Percentiles rank a stretch among this genome's conserved stretches.
phyloP scores from a whole-genome alignment of 1,140 invertebrate species.

The Rhynchophorus ferrugineus region DNA sequence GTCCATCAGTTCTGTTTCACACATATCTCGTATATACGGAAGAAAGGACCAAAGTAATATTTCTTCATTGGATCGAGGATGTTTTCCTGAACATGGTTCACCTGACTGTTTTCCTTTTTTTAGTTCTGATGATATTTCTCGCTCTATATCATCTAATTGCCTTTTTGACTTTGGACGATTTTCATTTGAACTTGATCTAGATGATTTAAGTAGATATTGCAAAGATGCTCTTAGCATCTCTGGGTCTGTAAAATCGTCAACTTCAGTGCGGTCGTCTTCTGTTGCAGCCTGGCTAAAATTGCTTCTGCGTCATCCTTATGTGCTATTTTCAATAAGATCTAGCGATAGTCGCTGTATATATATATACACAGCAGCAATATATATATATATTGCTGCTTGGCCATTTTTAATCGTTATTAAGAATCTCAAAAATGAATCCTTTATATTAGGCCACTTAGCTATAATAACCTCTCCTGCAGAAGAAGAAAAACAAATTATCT shows the following conservation, averaged over 20 bases:
- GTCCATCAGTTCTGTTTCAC: conserved; percentile 15
- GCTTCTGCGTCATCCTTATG: conserved; percentile 27
- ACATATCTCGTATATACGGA: conserved; percentile 15
- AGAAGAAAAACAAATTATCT: conserved; percentile 19
- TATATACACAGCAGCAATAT: no score
- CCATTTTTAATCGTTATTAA: conserved; percentile 9
- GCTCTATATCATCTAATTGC: conserved; percentile 11
- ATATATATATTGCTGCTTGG: conserved; percentile 26
- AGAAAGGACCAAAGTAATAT: conserved; percentile 11
- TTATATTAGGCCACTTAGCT: conserved; percentile 5
- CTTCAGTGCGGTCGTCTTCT: background rate
- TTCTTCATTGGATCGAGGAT: conserved; percentile 8
- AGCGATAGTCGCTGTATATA: conserved; percentile 18
- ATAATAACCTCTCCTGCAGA: conserved; percentile 8
- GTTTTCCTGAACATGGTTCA: no score
- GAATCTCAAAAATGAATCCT: conserved; percentile 25
- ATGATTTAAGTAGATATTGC: background rate
- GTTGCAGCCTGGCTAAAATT: conserved; percentile 10
- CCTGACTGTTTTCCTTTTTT: no score
- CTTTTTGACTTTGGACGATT: conserved; percentile 7
- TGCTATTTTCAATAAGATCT: conserved; percentile 24
- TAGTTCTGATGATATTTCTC: conserved; percentile 22
- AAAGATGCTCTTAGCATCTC: conserved; percentile 10
- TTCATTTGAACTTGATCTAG: conserved; percentile 1
- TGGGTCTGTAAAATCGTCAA: conserved; percentile 2